Evolutionary conservation across 1,140 invertebrate species (phyloP).

Genomic region (Rhizoglyphus robini): DNA sequence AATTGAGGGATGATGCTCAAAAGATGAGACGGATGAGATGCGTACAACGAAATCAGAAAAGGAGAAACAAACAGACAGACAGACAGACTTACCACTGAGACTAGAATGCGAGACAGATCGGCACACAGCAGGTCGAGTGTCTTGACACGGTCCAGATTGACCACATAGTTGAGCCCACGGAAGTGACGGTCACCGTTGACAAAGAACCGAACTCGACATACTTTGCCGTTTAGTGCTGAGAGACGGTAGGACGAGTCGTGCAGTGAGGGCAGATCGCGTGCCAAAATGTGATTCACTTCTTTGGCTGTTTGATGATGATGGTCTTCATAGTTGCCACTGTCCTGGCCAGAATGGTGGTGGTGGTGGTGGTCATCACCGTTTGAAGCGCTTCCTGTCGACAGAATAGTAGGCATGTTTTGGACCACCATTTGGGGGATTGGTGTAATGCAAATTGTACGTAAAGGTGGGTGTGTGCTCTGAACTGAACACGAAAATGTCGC

Average conservation of each 20-base stretch:
- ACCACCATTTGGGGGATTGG: background rate
- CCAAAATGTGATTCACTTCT: background rate
- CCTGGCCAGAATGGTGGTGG: too few species aligned
- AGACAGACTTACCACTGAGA: constrained; percentile 60
- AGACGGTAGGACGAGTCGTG: too few species aligned
- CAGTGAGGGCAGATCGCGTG: too few species aligned
- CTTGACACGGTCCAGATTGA: constrained; percentile 62
- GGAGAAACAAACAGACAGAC: background rate
- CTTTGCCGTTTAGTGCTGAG: background rate
- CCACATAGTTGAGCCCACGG: constrained; percentile 74
- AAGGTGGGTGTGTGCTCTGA: too few species aligned
- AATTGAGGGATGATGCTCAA: too few species aligned
- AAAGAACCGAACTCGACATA: constrained; percentile 56
- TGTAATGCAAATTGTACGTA: too few species aligned
- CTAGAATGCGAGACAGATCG: constrained; percentile 69
- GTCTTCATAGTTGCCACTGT: background rate
- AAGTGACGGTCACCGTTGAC: constrained; percentile 91
- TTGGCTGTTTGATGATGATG: background rate
- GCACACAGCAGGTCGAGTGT: constrained; percentile 81
- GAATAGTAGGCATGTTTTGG: background rate
- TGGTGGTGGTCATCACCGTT: too few species aligned
- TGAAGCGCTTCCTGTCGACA: too few species aligned
- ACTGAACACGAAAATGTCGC: too few species aligned
- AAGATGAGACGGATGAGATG: too few species aligned
- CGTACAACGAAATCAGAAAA: background rate